A percentile compares a stretch with the other conserved stretches of the same genome.
phyloP scores from a whole-genome alignment of 2,888 invertebrate species.

The Stegana nigrithorax region DNA sequence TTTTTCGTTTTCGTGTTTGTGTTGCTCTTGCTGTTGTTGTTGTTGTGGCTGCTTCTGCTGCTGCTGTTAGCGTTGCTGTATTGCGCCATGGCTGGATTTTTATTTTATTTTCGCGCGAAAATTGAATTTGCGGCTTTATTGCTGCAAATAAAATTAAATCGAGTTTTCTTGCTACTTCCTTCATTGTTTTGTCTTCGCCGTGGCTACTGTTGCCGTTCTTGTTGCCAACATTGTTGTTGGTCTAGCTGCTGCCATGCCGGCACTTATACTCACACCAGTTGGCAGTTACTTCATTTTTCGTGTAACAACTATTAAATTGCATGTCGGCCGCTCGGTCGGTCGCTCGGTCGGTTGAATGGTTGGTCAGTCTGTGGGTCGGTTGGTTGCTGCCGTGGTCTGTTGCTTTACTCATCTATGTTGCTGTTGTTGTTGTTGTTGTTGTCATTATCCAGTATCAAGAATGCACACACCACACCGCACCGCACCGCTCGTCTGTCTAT shows the following conservation, averaged over 20 bases:
- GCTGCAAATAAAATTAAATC: constrained; percentile 64
- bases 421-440: too few species aligned
- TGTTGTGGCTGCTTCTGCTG: background rate
- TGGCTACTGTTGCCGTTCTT: background rate
- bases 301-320: background rate
- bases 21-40: constrained; percentile 27
- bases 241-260: background rate
- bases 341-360: background rate
- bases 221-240: background rate
- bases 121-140: constrained; percentile 64
- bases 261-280: too few species aligned
- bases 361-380: background rate
- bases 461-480: too few species aligned
- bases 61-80: too few species aligned
- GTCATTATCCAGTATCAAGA: too few species aligned
- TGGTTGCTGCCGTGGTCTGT: background rate
- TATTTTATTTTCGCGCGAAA: constrained; percentile 42
- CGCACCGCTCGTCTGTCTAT: too few species aligned
- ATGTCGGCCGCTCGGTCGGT: background rate
- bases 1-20: background rate
- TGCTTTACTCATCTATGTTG: constrained; percentile 1
- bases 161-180: constrained; percentile 40
- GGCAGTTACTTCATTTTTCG: background rate
- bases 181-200: constrained; percentile 16
- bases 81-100: too few species aligned